Percentiles rank a stretch among this genome's conserved stretches.
Conservation (phyloP, 92 coral and sea anemone species). For the Porites divaricata region DNA sequence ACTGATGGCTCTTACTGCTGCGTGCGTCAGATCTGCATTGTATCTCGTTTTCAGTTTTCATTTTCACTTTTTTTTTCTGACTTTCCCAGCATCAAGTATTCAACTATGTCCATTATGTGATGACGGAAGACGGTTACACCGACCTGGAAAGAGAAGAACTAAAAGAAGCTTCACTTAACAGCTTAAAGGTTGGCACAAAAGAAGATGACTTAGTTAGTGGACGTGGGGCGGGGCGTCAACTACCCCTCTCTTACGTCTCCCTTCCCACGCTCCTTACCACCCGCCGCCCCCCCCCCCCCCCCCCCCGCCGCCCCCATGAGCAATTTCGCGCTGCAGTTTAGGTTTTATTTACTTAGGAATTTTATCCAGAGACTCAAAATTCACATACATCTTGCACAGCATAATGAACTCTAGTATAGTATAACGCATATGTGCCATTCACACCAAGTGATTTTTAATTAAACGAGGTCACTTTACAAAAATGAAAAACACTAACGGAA, state of each 20-base stretch:
- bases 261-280: no score
- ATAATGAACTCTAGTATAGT: background rate
- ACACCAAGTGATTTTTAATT: no score
- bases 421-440: no score
- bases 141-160: conserved; percentile 97
- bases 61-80: background rate
- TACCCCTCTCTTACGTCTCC: no score
- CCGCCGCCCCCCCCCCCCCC: no score
- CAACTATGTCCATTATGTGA: conserved; percentile 81
- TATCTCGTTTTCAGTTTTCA: no score
- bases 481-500: no score
- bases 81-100: conserved; percentile 85
- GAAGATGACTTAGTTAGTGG: background rate
- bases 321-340: no score
- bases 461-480: no score
- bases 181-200: conserved; percentile 72
- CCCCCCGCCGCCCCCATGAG: no score
- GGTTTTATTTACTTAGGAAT: no score
- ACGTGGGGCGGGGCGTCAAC: background rate
- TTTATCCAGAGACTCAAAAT: background rate
- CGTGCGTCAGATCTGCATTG: background rate
- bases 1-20: background rate
- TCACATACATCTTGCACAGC: background rate
- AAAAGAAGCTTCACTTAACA: conserved; percentile 81
- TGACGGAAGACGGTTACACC: conserved; percentile 92